Base-by-base conservation (phyloP, 2,888 invertebrate genomes). In the Pasiphila rectangulata region DNA sequence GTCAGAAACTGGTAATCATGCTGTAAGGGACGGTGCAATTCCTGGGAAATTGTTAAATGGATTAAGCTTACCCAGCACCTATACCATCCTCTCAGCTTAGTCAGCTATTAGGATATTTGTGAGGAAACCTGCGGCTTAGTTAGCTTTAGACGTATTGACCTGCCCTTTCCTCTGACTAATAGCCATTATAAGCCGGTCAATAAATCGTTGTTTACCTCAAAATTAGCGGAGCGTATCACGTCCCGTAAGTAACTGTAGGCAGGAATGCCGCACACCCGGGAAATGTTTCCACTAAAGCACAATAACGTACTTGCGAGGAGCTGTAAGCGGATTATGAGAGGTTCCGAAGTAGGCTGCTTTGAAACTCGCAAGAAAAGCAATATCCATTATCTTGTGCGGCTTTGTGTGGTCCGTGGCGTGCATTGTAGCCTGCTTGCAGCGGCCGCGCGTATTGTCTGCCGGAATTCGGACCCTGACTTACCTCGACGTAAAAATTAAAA, bases 311-410 rank as follows among this genome's bases (percentile, higher is more conserved):
- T 81, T 74, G 79, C 75, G 72, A 67, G 70, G 65, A 76, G 75
- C 79, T 69, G 75, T 84, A 84, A 85, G 83, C 83, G 84, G 85
- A 85, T 86, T 85, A 87, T 81, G 80, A 81, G 81, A 81, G 83
- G 78, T 81, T 82, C 71, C 77, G 75, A 82, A 83, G 84, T 84
- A 84, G 85, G 81, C 81, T 82, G 83, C 84, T 84, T 83, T 81
- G 83, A 83, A 84, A 82, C 83, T 84, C 73, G 73, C 83, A 83
- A 85, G 84, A 83, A 86, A 85, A 84, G 83, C 85, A 86, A 87
- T 85, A 85, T 85, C 85, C 83, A 86, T 85, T 85, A 86, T 85
- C 82, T 83, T 75, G 80, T 74, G 69, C 61, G 68, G 77, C 80
- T 82, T 83, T 83, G 79, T 82, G 76, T 71, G 73, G 63, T 68